Conservation (phyloP, 2,797 vertebrate genomes). For the Valencia hispanica region DNA sequence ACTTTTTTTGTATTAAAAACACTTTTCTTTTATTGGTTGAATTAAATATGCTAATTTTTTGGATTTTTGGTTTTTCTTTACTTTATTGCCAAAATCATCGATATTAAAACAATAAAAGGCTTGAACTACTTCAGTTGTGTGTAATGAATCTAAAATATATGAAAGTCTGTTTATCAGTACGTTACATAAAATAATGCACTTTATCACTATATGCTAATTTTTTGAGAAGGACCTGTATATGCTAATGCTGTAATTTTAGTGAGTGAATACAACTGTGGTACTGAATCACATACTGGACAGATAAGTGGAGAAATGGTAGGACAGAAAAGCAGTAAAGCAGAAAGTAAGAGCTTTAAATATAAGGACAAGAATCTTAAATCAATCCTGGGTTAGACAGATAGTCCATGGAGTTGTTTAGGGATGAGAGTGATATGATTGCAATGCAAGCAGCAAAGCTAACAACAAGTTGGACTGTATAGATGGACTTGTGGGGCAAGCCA, state of each 20-base stretch:
- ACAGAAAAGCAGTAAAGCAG: neutral
- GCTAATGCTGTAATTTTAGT: neutral
- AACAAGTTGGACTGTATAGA: neutral
- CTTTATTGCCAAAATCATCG: no score
- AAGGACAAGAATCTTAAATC: slow-evolving; percentile 2
- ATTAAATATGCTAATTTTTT: no score
- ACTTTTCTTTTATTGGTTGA: no score
- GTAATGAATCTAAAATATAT: no score
- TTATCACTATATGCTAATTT: no score
- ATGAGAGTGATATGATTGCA: neutral
- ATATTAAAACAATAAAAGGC: no score
- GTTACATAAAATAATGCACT: no score
- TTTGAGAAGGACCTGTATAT: neutral
- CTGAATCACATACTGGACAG: no score
- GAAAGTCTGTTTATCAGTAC: no score
- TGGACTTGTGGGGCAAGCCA: neutral
- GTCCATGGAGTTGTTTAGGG: neutral
- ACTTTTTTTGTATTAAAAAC: no score
- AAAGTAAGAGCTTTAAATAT: neutral
- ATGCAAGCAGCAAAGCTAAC: neutral
- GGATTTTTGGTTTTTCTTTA: no score
- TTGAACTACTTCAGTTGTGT: no score
- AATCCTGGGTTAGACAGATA: neutral
- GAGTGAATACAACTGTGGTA: neutral
- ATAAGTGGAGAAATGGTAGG: neutral